Conservation (phyloP, 2,797 vertebrate genomes). For the Neosalanx taihuensis region DNA sequence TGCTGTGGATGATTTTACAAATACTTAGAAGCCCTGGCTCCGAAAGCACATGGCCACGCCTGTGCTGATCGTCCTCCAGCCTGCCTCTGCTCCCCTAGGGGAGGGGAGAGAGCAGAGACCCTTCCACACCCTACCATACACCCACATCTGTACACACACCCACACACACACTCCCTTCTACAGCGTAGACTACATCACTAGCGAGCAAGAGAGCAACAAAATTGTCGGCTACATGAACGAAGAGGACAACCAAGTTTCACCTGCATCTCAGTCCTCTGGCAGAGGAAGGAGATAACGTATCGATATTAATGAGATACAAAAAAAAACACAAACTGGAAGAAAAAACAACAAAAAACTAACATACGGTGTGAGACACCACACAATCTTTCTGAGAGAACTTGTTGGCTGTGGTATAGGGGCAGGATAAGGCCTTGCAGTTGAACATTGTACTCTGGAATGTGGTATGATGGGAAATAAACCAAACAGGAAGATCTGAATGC, state of each 20-base stretch:
- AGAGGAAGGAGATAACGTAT: too few species aligned
- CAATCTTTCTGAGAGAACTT: conserved; percentile 9
- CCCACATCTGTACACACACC: neutral
- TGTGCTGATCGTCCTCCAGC: neutral
- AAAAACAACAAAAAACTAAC: conserved; percentile 21
- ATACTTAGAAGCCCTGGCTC: too few species aligned
- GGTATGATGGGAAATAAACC: conserved; percentile 45
- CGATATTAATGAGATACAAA: neutral
- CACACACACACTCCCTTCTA: neutral
- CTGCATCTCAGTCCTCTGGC: neutral
- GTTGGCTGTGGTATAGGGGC: conserved; percentile 41
- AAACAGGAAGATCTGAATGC: conserved; percentile 12
- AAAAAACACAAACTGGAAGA: neutral
- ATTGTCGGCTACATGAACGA: neutral
- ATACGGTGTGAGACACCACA: conserved; percentile 52
- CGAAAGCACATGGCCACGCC: neutral
- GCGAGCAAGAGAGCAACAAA: conserved; percentile 11
- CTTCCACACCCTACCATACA: neutral
- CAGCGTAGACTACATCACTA: neutral
- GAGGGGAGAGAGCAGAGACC: too few species aligned
- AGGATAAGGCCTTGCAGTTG: conserved; percentile 66
- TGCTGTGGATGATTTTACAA: too few species aligned
- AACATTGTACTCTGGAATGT: conserved; percentile 67
- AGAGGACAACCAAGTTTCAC: conserved; percentile 34
- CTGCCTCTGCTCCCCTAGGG: neutral